Evolutionary conservation across 2,113 vertebrate species (phyloP).

Genomic region (Chaetodon trifascialis): DNA sequence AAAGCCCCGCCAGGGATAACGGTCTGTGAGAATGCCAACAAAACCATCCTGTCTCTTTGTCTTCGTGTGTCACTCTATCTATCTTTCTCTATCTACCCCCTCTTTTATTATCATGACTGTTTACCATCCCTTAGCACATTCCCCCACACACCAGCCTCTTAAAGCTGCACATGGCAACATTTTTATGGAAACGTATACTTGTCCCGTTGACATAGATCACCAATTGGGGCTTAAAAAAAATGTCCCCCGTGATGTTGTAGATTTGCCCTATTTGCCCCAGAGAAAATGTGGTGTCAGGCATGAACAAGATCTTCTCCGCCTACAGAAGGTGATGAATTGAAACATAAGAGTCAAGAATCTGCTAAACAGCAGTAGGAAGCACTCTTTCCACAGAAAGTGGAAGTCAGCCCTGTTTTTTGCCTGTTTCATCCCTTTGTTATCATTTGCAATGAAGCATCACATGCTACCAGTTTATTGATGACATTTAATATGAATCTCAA

Average conservation of each 20-base stretch:
- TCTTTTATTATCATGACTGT: conserved; percentile 20
- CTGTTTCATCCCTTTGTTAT: conserved; percentile 1
- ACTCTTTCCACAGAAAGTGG: conserved; percentile 15
- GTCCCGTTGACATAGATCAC: conserved; percentile 8
- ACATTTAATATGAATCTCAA: not conserved
- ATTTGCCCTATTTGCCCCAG: conserved; percentile 42
- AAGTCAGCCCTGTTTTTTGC: conserved; percentile 19
- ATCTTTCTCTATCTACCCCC: not conserved
- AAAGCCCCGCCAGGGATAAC: conserved; percentile 41
- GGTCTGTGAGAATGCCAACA: conserved; percentile 7
- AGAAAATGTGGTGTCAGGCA: conserved; percentile 41
- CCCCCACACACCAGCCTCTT: conserved; percentile 5
- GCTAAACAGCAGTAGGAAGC: conserved; percentile 30
- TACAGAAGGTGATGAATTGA: conserved; percentile 32
- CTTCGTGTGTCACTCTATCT: conserved; percentile 36
- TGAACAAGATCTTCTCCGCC: not conserved
- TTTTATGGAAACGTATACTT: conserved; percentile 16
- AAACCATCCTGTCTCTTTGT: conserved; percentile 40
- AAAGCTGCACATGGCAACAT: conserved; percentile 18
- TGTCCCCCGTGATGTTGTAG: not conserved
- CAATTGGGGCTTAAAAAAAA: not conserved
- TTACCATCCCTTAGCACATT: conserved; percentile 6
- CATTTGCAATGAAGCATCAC: not conserved
- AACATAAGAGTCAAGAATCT: conserved; percentile 15
- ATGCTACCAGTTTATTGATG: not conserved